Percentiles rank a stretch among this genome's conserved stretches.
phyloP scores from a whole-genome alignment of 2,888 invertebrate genomes.

The Hirtodrosophila histrioides region DNA sequence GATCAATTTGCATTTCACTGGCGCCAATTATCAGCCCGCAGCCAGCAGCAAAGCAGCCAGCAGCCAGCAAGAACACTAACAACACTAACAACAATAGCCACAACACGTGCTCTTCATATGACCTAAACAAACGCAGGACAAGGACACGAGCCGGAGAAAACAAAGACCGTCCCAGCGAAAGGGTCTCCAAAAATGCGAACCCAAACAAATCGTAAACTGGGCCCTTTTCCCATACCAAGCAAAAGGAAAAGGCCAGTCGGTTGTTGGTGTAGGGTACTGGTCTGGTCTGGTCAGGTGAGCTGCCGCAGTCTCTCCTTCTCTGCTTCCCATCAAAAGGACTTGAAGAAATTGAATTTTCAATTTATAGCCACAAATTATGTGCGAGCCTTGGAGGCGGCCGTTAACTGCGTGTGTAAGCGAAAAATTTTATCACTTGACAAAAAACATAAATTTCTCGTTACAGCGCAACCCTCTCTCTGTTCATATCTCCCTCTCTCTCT shows the following conservation, averaged over 20 bases:
- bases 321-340: conserved; percentile 30
- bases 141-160: conserved; percentile 19
- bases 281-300: conserved; percentile 35
- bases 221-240: background rate
- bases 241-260: conserved; percentile 3
- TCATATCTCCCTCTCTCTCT: background rate
- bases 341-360: conserved; percentile 80
- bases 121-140: conserved; percentile 52
- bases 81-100: conserved; percentile 33
- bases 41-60: conserved; percentile 13
- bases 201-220: conserved; percentile 75
- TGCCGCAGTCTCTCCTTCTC: background rate
- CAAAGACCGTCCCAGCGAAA: conserved; percentile 37
- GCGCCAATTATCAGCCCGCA: conserved; percentile 64
- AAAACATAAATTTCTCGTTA: conserved; percentile 79
- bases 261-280: background rate
- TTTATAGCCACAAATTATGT: conserved; percentile 79
- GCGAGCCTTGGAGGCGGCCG: conserved; percentile 29
- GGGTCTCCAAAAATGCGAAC: conserved; percentile 51
- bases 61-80: conserved; percentile 24
- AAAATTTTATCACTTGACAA: conserved; percentile 81
- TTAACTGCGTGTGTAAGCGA: conserved; percentile 79
- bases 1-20: conserved; percentile 77
- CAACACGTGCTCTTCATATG: conserved; percentile 54
- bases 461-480: background rate